Base-by-base conservation (phyloP, 2,888 invertebrate genomes). In the Notodonta ziczac region DNA sequence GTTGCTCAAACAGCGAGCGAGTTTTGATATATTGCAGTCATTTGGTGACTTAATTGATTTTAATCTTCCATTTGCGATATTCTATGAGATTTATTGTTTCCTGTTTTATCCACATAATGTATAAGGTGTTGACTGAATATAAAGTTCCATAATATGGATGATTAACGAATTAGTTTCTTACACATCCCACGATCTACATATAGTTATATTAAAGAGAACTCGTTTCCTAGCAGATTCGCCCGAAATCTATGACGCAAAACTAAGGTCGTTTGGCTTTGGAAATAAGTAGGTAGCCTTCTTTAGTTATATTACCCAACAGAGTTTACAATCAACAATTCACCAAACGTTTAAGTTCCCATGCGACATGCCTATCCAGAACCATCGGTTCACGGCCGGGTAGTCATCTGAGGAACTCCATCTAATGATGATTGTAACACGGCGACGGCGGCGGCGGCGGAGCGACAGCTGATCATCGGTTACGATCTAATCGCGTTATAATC, bases 61-160 rank as follows among this genome's bases (percentile, higher is more conserved):
- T 60, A 68, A 67, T 61, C 50, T 59, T 56, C 40, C 58, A 58
- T 61, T 59, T 52, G 16, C 59, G 44, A 60, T 62, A 64, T 51
- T 67, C 61, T n/a, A 48, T 56, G 67, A 60, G 69, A 72, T 65
- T 52, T 56, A 72, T 59, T 52, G 58, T 58, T 62, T 65, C 70
- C 68, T 24, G 53, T 59, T 46, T n/a, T 39, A 24, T 14, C 9
- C 9, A 39, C 52, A 52, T 32, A 10, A 52, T 39, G 2, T 14
- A 39, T 39, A n/a, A 39, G 39, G 54, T 54, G 54, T 39, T 54
- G 39, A 39, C 24, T 54, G 39, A 54, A 40, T 13, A 13, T n/a
- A 39, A 32, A 54, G 14, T 53, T 13, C n/a, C 46, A 6, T 46
- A 46, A n/a, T 46, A 46, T 6, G 9, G 1, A 46, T 5, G 13